A percentile compares a stretch with the other conserved stretches of the same genome.
Conservation (phyloP, 2,888 invertebrate species). For the Ormyrus rosae region DNA sequence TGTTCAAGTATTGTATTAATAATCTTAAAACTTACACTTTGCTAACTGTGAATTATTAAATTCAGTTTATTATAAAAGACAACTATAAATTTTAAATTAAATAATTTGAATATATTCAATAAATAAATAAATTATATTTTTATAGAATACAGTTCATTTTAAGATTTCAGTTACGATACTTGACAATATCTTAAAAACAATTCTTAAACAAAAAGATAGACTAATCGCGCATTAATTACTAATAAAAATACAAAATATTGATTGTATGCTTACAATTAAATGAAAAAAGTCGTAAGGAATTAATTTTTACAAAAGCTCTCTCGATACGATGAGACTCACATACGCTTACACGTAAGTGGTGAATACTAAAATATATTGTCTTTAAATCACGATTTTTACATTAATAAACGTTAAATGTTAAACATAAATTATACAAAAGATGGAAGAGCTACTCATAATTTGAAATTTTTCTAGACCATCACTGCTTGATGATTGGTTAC, state of each 20-base stretch:
- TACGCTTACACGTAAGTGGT: constrained; percentile 39
- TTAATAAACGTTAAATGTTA: constrained; percentile 34
- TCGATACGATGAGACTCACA: constrained; percentile 22
- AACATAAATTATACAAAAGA: constrained; percentile 43
- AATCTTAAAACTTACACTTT: constrained; percentile 26
- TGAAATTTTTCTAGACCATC: constrained; percentile 24
- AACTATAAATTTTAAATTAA: constrained; percentile 37
- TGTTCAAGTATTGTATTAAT: constrained; percentile 42
- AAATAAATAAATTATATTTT: constrained; percentile 49
- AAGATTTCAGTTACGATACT: constrained; percentile 37
- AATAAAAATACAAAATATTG: constrained; percentile 50
- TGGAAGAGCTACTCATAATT: constrained; percentile 43
- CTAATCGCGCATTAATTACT: constrained; percentile 38
- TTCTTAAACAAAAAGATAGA: constrained; percentile 43
- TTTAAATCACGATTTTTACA: constrained; percentile 47
- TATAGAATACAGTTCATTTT: constrained; percentile 23
- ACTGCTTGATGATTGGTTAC: constrained; percentile 8
- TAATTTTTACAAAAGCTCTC: constrained; percentile 47
- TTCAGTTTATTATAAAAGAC: constrained; percentile 12
- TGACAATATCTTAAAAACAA: constrained; percentile 42
- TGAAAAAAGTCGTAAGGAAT: constrained; percentile 43
- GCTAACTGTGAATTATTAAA: constrained; percentile 22
- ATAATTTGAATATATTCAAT: constrained; percentile 35
- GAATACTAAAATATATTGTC: constrained; percentile 53
- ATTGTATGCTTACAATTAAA: constrained; percentile 26